Conservation (phyloP, 2,888 invertebrate genomes). For the Phyllotreta cruciferae region DNA sequence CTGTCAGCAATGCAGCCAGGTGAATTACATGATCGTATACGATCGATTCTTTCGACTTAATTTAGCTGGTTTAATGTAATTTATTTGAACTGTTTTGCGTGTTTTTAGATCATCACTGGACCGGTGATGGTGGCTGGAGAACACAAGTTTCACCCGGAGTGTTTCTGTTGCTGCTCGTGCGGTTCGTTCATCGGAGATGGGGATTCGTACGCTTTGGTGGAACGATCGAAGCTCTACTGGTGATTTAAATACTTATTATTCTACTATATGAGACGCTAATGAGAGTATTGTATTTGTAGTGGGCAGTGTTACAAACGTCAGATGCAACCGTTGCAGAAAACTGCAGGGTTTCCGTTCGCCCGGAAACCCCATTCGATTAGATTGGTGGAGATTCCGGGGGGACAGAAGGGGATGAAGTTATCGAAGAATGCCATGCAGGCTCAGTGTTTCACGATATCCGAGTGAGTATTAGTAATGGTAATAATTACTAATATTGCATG, state of each 20-base stretch:
- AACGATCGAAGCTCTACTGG: slow-evolving; percentile 88
- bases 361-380: slow-evolving; percentile 83
- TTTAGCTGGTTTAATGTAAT: slow-evolving; percentile 3
- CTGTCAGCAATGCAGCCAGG: slow-evolving; percentile 87
- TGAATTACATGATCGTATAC: slow-evolving; percentile 59
- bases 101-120: slow-evolving; percentile 72
- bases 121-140: slow-evolving; percentile 95
- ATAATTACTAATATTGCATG: slow-evolving; percentile 7
- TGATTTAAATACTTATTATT: no score
- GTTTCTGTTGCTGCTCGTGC: slow-evolving; percentile 87
- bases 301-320: slow-evolving; percentile 75
- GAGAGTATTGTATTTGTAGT: slow-evolving; percentile 23
- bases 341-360: slow-evolving; percentile 58
- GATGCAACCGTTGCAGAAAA: slow-evolving; percentile 69
- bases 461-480: slow-evolving; percentile 63
- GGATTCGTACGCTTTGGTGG: slow-evolving; percentile 91
- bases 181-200: slow-evolving; percentile 88
- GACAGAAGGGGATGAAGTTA: slow-evolving; percentile 70
- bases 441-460: slow-evolving; percentile 71
- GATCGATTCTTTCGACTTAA: no score
- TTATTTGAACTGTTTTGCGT: slow-evolving; percentile 6
- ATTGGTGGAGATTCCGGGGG: slow-evolving; percentile 79
- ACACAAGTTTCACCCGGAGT: slow-evolving; percentile 95
- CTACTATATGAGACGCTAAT: no score
- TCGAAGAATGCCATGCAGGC: slow-evolving; percentile 64